These are phyloP conservation scores for Gymnoscopelus microlampas DNA, from an alignment of 2,797 vertebrate species.

Conservation along the genomic window DNA sequence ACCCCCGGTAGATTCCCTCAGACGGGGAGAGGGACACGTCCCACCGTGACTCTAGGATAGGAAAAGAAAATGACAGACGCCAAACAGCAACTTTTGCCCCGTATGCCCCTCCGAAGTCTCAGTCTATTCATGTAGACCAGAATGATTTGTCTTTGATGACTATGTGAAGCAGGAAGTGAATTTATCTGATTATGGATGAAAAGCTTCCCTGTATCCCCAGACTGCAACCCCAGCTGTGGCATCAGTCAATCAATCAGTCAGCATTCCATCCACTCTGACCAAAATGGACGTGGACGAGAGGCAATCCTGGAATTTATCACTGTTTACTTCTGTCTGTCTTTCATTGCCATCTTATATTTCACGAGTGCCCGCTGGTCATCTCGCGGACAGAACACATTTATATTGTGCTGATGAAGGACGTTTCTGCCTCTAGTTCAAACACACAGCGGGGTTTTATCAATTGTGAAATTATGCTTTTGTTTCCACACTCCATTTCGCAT, in stretches of 20 bases:
- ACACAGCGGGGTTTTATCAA: not conserved
- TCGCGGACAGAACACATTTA: slow-evolving; percentile 31
- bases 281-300: slow-evolving; percentile 63
- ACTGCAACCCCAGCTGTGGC: slow-evolving; percentile 34
- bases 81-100: slow-evolving; percentile 66
- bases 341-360: slow-evolving; percentile 35
- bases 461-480: slow-evolving; percentile 27
- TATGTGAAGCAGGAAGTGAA: slow-evolving; percentile 71
- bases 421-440: slow-evolving; percentile 24
- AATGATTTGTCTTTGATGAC: slow-evolving; percentile 75
- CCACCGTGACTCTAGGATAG: slow-evolving; percentile 69
- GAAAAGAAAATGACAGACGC: slow-evolving; percentile 74
- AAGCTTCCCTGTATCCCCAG: slow-evolving; percentile 48
- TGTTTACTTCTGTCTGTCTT: slow-evolving; percentile 50
- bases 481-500: slow-evolving; percentile 8
- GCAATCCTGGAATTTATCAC: slow-evolving; percentile 50
- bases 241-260: slow-evolving; percentile 50
- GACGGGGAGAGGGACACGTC: slow-evolving; percentile 76
- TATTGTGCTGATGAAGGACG: slow-evolving; percentile 38
- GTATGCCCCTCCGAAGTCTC: slow-evolving; percentile 66
- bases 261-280: slow-evolving; percentile 36
- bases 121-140: slow-evolving; percentile 71
- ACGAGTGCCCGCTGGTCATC: slow-evolving; percentile 20
- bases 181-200: slow-evolving; percentile 74
- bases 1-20: slow-evolving; percentile 74